A percentile compares a stretch with the other conserved stretches of the same genome.
These are phyloP conservation scores for Sylvietta virens DNA, from an alignment of 2,113 vertebrate genomes.

Conservation along the genomic window DNA sequence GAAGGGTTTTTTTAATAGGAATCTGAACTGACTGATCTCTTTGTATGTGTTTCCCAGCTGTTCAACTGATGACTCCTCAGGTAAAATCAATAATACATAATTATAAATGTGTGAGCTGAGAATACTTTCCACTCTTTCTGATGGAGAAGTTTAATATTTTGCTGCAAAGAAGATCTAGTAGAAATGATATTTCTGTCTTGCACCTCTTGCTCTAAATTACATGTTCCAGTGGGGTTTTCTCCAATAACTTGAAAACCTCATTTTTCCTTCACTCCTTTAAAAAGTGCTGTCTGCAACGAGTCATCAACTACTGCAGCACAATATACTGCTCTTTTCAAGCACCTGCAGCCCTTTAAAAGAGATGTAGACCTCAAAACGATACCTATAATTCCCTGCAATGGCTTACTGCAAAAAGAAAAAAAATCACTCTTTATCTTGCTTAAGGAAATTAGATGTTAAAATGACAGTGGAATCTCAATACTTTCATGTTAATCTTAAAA, in stretches of 20 bases:
- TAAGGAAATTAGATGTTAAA: background rate
- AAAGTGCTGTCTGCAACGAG: constrained; percentile 71
- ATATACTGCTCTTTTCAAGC: constrained; percentile 19
- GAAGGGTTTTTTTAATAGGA: background rate
- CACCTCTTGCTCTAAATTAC: background rate
- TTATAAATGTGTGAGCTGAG: background rate
- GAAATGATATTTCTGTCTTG: background rate
- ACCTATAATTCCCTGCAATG: background rate
- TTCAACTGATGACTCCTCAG: background rate
- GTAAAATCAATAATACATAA: background rate
- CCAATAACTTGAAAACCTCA: constrained; percentile 27
- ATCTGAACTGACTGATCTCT: background rate
- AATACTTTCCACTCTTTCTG: background rate
- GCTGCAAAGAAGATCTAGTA: background rate
- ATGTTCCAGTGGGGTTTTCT: background rate
- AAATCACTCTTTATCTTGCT: background rate
- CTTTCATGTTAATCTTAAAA: background rate
- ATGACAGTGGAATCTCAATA: background rate
- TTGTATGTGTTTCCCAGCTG: background rate
- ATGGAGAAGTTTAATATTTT: background rate
- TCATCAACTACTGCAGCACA: constrained; percentile 71
- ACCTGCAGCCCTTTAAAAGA: constrained; percentile 26
- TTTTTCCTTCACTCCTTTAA: constrained; percentile 21
- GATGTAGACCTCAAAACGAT: background rate
- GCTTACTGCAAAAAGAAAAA: background rate